phyloP scores from a whole-genome alignment of 2,797 vertebrate genomes.

The Erpetoichthys calabaricus region DNA sequence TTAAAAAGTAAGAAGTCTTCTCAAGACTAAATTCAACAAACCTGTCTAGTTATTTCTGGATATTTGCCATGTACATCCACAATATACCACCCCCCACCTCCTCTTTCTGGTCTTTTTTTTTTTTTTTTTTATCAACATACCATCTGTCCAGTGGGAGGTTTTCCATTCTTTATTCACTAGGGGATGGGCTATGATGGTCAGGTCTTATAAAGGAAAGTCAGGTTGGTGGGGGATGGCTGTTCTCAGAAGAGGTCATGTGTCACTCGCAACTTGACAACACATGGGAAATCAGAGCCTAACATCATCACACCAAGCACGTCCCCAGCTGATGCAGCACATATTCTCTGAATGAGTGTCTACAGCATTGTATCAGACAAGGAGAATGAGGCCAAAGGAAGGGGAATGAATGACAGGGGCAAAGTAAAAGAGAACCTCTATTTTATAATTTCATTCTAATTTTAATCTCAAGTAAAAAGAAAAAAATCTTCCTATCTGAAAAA shows the following conservation, averaged over 20 bases:
- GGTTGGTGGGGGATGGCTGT: conserved; percentile 28
- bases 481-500: too few species aligned
- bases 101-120: conserved; percentile 6
- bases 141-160: conserved; percentile 38
- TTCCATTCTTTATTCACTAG: conserved; percentile 10
- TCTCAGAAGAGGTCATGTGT: conserved; percentile 34
- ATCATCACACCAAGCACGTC: conserved; percentile 26
- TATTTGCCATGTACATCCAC: background rate
- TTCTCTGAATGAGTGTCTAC: conserved; percentile 8
- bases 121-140: conserved; percentile 25
- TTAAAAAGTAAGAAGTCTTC: too few species aligned
- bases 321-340: conserved; percentile 42
- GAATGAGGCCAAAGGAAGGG: too few species aligned
- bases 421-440: too few species aligned
- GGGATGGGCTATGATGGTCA: conserved; percentile 24
- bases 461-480: too few species aligned
- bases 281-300: conserved; percentile 16
- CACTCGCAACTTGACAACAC: conserved; percentile 31
- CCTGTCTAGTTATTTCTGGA: too few species aligned
- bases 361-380: background rate
- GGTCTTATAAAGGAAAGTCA: conserved; percentile 12
- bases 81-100: background rate
- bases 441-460: too few species aligned
- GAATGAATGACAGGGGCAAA: too few species aligned
- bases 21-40: too few species aligned